Conservation (phyloP, 1,140 invertebrate species). For the Papilio glaucus region DNA sequence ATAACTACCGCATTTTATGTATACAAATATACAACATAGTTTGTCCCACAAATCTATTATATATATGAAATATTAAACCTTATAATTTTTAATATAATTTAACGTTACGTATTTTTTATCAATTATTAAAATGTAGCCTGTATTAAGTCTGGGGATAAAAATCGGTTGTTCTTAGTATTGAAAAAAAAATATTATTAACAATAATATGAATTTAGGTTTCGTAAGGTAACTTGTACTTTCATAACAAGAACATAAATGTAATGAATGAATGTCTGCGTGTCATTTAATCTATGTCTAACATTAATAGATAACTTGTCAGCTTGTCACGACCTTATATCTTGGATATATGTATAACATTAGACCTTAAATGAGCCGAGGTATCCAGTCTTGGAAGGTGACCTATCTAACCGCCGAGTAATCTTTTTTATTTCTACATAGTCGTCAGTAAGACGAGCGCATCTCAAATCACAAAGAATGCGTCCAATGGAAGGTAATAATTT, state of each 20-base stretch:
- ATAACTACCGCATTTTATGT: background rate
- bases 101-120: too few relatives aligned
- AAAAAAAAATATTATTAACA: too few relatives aligned
- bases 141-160: too few relatives aligned
- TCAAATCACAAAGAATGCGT: background rate
- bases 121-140: too few relatives aligned
- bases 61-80: background rate
- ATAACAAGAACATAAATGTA: too few relatives aligned
- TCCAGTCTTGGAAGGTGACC: slow-evolving; percentile 2
- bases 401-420: background rate
- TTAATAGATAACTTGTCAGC: background rate
- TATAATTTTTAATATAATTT: too few relatives aligned
- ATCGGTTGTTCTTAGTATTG: too few relatives aligned
- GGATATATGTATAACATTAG: background rate
- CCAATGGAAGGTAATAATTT: background rate
- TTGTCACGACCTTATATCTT: background rate
- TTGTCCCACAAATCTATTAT: background rate
- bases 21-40: background rate
- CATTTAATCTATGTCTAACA: too few relatives aligned
- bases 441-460: background rate
- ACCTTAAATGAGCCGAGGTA: background rate
- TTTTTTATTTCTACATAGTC: background rate
- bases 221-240: too few relatives aligned
- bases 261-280: too few relatives aligned
- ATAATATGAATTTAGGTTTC: too few relatives aligned